Conservation (phyloP, 2,797 vertebrate genomes). For the Acestrorhynchus altus region DNA sequence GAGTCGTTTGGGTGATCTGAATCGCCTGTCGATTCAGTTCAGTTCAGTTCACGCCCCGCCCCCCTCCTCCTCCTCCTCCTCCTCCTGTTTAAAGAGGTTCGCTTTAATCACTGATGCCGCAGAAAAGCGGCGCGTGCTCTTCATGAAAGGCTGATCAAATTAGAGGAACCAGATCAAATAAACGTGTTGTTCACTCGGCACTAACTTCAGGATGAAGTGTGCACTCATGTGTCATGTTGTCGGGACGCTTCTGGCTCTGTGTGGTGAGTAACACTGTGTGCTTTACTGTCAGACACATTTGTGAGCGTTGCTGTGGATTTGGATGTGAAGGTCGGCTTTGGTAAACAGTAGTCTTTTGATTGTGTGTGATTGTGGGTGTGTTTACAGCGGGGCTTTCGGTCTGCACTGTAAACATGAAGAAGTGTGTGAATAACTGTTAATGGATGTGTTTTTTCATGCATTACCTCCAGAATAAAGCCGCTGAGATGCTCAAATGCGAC, state of each 20-base stretch:
- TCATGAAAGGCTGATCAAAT: no score
- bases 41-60: constrained; percentile 8
- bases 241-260: constrained; percentile 16
- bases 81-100: neutral
- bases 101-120: neutral
- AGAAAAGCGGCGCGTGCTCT: neutral
- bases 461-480: neutral
- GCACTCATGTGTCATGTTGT: neutral
- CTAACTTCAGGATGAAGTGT: constrained; percentile 39
- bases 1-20: neutral
- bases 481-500: neutral
- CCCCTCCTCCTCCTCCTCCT: neutral
- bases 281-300: no score
- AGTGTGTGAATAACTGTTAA: no score
- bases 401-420: no score
- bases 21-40: neutral
- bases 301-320: no score
- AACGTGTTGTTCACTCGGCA: no score
- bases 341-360: no score
- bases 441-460: no score
- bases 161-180: no score
- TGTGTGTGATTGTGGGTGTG: no score
- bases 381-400: no score
- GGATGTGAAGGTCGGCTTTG: no score
- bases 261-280: constrained; percentile 48